Evolutionary conservation across 2,797 vertebrate species (phyloP), one percentile per base, ranked within the genome.

Genomic region (Scolopax bukidnonensis): DNA sequence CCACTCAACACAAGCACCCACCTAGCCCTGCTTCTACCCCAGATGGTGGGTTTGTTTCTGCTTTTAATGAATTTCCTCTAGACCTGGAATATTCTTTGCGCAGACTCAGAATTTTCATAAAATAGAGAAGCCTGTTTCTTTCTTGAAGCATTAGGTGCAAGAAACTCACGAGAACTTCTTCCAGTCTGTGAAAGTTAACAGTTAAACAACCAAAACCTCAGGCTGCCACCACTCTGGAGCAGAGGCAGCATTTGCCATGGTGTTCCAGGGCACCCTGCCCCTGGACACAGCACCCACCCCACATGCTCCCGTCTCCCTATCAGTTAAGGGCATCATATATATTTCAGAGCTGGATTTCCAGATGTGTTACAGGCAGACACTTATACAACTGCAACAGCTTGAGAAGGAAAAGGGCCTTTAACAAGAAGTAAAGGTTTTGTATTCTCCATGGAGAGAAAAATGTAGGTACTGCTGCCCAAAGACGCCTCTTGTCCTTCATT

Each of bases 221-320:
- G 10, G 8, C 28, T 18, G 5, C 4, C 0, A 27, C 5, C 24
- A 16, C 17, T 70, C 33, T 6, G 47, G 41, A 73, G 57, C 19
- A 70, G n/a, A 41, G 32, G 27, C 10, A 51, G 17, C 0, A 10
- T 45, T 43, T 28, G 32, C 32, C 3, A 4, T 32, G 16, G 21
- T 2, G 27, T 15, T 64, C 40, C 57, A 60, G 19, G 9, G 9
- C 30, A 33, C 16, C 33, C 24, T 33, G 32, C 38, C 40, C 4
- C 48, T 16, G 25, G 48, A 67, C 24, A 10, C 0, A 1, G 61
- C 24, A n/a, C 10, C 18, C 0, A 0, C 56, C 48, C 47, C 1
- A 1, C 69, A 41, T 1, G 0, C 21, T 71, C 38, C 16, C 0
- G 0, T 30, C 13, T 24, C 47, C 1, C 0, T 4, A 28, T 15